Evolutionary conservation across 2,113 vertebrate species (phyloP).

Genomic region (Sylvicapra grimmia): DNA sequence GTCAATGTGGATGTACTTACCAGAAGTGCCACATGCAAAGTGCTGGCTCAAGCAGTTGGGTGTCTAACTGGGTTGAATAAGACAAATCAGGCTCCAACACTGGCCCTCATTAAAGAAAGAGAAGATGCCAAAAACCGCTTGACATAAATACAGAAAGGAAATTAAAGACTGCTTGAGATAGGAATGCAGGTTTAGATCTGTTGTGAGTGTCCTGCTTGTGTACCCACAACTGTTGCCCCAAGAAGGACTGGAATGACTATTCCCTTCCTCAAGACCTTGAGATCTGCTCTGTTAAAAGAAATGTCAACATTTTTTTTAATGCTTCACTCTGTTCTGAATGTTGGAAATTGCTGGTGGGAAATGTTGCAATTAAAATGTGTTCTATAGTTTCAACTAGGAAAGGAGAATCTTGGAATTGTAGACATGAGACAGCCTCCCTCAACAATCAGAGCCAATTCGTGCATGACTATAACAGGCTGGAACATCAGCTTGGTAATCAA

Average conservation of each 20-base stretch:
- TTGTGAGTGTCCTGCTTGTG: background rate
- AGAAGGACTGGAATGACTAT: constrained; percentile 2
- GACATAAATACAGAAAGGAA: constrained; percentile 11
- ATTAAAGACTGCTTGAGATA: background rate
- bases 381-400: background rate
- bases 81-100: background rate
- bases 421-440: background rate
- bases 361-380: background rate
- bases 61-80: constrained; percentile 13
- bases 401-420: background rate
- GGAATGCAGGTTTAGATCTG: constrained; percentile 25
- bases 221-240: background rate
- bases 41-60: constrained; percentile 23
- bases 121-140: constrained; percentile 35
- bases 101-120: constrained; percentile 3
- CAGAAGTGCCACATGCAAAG: background rate
- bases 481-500: background rate
- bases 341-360: background rate
- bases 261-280: background rate
- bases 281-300: background rate
- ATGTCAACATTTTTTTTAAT: background rate
- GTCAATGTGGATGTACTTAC: background rate
- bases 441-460: background rate
- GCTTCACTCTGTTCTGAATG: background rate
- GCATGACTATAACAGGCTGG: background rate